Evolutionary conservation across 2,888 invertebrate species (phyloP), one percentile per base, ranked within the genome.

Genomic region (Pemphredon lugubris): DNA sequence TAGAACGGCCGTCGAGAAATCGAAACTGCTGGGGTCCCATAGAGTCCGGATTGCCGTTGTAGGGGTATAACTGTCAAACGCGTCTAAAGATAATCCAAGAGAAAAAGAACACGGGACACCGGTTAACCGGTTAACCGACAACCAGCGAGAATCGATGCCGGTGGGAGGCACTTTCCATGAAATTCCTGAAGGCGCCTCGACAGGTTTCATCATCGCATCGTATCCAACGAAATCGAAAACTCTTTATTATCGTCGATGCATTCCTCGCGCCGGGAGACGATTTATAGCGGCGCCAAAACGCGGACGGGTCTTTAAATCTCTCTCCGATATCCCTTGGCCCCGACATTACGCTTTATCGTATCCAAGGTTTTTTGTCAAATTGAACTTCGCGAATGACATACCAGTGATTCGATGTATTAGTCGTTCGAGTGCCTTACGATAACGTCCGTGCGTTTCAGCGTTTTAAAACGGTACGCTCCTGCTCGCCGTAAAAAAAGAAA

Each of bases 141-240:
- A n/a, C n/a, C n/a, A n/a, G n/a, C n/a, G n/a, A n/a, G 64, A 14
- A 30, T 39, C 44, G 64, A 61, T 59, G 32, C 39, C 44, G 64
- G 65, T 59, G 58, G 73, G 73, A 77, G 80, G 65, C 58, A 77
- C 81, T 83, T 81, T 81, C 81, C 81, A 78, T 69, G 83, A 82
- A 81, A 81, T 77, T 77, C 77, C 71, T 73, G 50, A 20, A 48
- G 71, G 58, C 77, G 71, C 73, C 77, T 47, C 69, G 67, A 39
- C 48, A 13, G 54, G 68, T 81, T 81, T 81, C 81, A 37, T 80
- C 80, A 82, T 75, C 71, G 65, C 20, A n/a, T 14, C 39, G 40
- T 51, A 32, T 42, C 61, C 53, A 51, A 73, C 54, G 70, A 78
- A 76, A 78, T 79, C 81, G 75, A 76, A 63, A 73, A 73, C 81